Conservation (phyloP, 2,797 vertebrate genomes). For the Coregonus ussuriensis region DNA sequence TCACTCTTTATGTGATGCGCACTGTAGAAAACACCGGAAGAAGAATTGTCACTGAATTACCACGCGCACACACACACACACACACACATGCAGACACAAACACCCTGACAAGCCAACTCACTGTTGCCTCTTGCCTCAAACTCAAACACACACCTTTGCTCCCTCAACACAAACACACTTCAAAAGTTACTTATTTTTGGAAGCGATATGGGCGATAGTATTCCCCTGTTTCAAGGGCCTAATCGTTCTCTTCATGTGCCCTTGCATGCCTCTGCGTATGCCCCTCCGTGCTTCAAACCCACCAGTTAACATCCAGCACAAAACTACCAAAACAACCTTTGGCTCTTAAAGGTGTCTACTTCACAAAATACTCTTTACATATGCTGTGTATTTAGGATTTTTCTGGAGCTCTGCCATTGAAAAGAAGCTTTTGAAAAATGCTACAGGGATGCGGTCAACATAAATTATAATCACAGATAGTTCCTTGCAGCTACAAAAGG, state of each 20-base stretch:
- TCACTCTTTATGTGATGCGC: no score
- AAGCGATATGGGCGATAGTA: constrained; percentile 61
- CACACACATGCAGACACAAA: constrained; percentile 19
- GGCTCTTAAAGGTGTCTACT: constrained; percentile 49
- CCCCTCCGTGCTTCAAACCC: constrained; percentile 24
- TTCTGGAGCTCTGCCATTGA: not conserved
- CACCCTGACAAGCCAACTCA: constrained; percentile 29
- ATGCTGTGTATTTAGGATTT: constrained; percentile 4
- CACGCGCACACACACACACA: not conserved
- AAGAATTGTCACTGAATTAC: no score
- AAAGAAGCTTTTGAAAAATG: constrained; percentile 24
- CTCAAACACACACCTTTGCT: constrained; percentile 74
- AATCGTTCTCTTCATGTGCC: constrained; percentile 66
- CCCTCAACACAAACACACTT: constrained; percentile 70
- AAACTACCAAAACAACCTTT: constrained; percentile 52
- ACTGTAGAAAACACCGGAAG: no score
- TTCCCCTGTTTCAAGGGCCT: constrained; percentile 65
- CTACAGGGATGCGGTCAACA: not conserved
- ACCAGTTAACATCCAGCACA: constrained; percentile 54
- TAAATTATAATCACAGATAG: not conserved
- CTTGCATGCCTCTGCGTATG: constrained; percentile 59
- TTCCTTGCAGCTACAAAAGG: not conserved
- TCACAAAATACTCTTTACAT: constrained; percentile 33
- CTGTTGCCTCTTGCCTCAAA: constrained; percentile 71
- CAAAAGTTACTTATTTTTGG: constrained; percentile 71